Base-by-base conservation (phyloP, 2,888 invertebrate genomes). In the Lasius platythorax region DNA sequence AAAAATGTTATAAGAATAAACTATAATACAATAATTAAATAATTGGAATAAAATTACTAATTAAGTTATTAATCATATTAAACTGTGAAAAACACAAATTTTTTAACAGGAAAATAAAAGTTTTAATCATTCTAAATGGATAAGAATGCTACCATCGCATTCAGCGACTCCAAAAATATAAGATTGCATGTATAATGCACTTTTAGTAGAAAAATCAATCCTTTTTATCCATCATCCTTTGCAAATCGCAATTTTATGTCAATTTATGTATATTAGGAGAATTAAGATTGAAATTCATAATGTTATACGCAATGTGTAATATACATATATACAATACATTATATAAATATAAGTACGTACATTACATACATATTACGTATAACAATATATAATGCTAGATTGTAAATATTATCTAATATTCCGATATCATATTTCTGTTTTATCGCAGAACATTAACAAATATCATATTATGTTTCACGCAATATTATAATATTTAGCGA, bases 381-480 rank as follows among this genome's bases (percentile, higher is more conserved):
- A 78, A 56, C n/a, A 15, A 43, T 28, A 43, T 28, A 28, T 15
- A 58, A 46, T 15, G 11, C 6, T 43, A 43, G 12, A 46, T 56
- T 43, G 56, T 18, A 64, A 72, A 61, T 70, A 72, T 79, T 37
- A 61, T 72, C 61, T 79, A 23, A 76, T 18, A n/a, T 78, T 43
- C 23, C 33, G 18, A 18, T 72, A 46, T 78, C 8, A 8, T 23
- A 37, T 70, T 64, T 53, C 64, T 43, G 3, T 64, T 40, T 18
- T 43, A 66, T 12, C 56, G 12, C n/a, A 9, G 30, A 68, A 67
- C 67, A 33, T 33, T 8, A 23, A 15, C 43, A 70, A 70, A 79
- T 72, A 79, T 72, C 58, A 12, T 23, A 28, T 70, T 61, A 72
- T 18, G 37, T 63, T 61, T 58, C 12, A 12, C 1, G 15, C 15